A percentile compares a stretch with the other conserved stretches of the same genome.
Conservation (phyloP, 2,797 vertebrate genomes). For the Melanotaenia parkinsoni region DNA sequence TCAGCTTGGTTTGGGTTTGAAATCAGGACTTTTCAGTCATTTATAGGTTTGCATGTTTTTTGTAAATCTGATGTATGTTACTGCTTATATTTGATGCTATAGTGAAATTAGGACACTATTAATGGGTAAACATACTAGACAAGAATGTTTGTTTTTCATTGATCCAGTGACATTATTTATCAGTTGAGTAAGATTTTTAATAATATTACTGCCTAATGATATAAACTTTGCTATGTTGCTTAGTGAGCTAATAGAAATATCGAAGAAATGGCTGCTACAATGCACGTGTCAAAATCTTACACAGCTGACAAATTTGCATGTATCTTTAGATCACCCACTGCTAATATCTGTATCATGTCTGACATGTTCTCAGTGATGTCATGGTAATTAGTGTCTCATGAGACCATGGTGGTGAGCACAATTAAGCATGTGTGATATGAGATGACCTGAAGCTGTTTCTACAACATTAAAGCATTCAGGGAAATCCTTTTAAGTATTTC, state of each 20-base stretch:
- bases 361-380: neutral
- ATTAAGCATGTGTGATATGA: neutral
- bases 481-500: neutral
- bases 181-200: neutral
- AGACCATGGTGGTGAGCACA: neutral
- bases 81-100: neutral
- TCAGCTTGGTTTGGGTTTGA: neutral
- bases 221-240: neutral
- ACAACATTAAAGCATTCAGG: constrained; percentile 2
- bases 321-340: constrained; percentile 1
- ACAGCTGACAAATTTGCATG: constrained; percentile 11
- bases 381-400: neutral
- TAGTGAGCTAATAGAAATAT: neutral
- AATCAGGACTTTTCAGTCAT: neutral
- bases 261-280: neutral
- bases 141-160: no score
- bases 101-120: neutral
- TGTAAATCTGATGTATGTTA: no score
- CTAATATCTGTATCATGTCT: neutral
- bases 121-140: no score
- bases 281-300: neutral
- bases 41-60: no score
- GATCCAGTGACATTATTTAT: neutral
- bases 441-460: constrained; percentile 6
- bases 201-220: neutral